Evolutionary conservation across 2,888 invertebrate genomes (phyloP), one percentile per base, ranked within the genome.

Genomic region (Calliopum simillimum): DNA sequence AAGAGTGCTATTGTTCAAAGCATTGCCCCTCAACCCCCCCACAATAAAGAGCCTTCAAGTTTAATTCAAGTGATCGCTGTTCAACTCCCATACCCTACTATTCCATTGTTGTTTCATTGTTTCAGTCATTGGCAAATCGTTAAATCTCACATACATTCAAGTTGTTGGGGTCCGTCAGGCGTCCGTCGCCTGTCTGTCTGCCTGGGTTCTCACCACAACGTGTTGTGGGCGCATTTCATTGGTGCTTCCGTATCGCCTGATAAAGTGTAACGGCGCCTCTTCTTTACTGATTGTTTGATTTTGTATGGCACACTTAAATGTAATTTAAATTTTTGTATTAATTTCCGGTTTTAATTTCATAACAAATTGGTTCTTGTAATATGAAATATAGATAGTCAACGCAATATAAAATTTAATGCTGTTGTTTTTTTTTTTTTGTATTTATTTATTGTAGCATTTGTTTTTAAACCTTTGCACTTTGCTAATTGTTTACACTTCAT

Each of bases 211-310:
- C 13, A n/a, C 2, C 41, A 19, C 53, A 53, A 33, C 33, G 33
- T 58, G 64, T 79, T 83, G 82, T 82, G 83, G 83, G 76, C 76
- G 77, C 77, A 56, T 82, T 79, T 81, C 82, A 82, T 83, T 82
- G 82, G 82, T 79, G 76, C 78, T 74, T 68, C 74, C 74, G 75
- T 77, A 79, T 82, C 80, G 79, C 76, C 78, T 79, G 83, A 81
- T 81, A 76, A 77, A 77, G 73, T 59, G n/a, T 43, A 19, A 12
- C 61, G 53, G 49, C 67, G 66, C 62, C 76, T 73, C 69, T 76
- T 68, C n/a, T 58, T 67, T 64, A 25, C 56, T 65, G 44, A 19
- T 14, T 19, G 21, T 49, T 23, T 49, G n/a, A 47, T 13, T 62
- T 63, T 13, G 49, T 11, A 49, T 2, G 47, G n/a, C 23, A 41